Evolutionary conservation across 2,113 vertebrate species (phyloP).

Genomic region (Corythaixoides concolor): DNA sequence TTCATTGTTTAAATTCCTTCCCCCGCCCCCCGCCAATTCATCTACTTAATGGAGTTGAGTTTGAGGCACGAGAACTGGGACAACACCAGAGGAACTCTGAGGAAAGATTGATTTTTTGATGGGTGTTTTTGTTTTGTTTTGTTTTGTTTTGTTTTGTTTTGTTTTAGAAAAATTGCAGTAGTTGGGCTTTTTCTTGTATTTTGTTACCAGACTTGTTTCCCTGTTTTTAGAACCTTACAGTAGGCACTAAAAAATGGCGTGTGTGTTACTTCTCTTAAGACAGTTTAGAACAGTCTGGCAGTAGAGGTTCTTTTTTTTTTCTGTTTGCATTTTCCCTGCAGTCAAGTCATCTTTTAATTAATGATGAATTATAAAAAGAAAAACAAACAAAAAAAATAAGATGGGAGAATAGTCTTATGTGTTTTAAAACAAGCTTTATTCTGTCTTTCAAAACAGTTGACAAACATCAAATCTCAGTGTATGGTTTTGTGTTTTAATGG

Average conservation of each 20-base stretch:
- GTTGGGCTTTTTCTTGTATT: background rate
- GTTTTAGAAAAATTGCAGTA: background rate
- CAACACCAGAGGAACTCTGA: background rate
- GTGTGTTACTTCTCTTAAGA: background rate
- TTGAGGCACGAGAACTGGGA: background rate
- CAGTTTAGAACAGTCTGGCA: background rate
- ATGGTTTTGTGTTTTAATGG: background rate
- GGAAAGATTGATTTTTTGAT: background rate
- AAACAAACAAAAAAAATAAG: no score
- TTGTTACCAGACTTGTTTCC: background rate
- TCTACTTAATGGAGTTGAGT: background rate
- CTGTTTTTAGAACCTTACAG: background rate
- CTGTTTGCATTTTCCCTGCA: background rate
- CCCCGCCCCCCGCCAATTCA: no score
- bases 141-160: accelerated
- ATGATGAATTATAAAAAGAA: background rate
- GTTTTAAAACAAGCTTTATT: background rate
- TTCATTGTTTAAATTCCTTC: background rate
- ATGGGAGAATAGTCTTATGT: background rate
- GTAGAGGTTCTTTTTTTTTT: background rate
- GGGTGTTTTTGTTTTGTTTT: background rate
- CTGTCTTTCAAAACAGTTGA: background rate
- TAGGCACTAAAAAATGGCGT: background rate
- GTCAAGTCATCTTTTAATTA: background rate
- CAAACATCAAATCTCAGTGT: background rate